phyloP scores from a whole-genome alignment of 1,140 invertebrate genomes.

The Zaprionus nigranus region DNA sequence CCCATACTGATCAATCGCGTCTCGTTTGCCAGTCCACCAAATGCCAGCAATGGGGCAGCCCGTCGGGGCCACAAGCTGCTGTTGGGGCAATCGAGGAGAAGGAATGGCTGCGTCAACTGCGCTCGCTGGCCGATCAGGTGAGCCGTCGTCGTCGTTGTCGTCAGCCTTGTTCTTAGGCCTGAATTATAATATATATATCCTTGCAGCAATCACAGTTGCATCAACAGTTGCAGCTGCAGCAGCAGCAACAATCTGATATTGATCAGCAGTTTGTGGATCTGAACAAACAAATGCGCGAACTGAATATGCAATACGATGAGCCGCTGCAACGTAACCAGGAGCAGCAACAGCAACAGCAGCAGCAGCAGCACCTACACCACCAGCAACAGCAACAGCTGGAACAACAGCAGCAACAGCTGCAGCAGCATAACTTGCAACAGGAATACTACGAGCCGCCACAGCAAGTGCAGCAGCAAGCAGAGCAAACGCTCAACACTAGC shows the following conservation, averaged over 20 bases:
- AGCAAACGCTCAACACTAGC: constrained; percentile 20
- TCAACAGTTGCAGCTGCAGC: constrained; percentile 32
- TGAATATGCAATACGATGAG: constrained; percentile 78
- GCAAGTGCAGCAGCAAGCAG: constrained; percentile 28
- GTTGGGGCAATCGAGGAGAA: constrained; percentile 81
- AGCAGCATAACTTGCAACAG: constrained; percentile 7
- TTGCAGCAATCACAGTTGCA: constrained; percentile 32
- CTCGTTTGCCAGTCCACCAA: constrained; percentile 70
- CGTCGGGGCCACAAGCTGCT: constrained; percentile 58
- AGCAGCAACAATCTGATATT: constrained; percentile 65
- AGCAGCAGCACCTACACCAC: constrained; percentile 2
- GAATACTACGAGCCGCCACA: constrained; percentile 62
- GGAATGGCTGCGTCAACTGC: constrained; percentile 86
- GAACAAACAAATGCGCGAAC: constrained; percentile 78
- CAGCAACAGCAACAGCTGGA: constrained; percentile 1
- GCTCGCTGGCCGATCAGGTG: constrained; percentile 77
- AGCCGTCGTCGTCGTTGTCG: background rate
- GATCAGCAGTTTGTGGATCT: constrained; percentile 82
- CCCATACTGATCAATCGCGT: constrained; percentile 85
- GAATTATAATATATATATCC: background rate
- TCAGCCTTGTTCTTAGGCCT: background rate
- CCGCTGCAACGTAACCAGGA: constrained; percentile 36
- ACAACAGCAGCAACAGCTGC: constrained; percentile 16
- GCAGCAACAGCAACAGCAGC: constrained; percentile 20
- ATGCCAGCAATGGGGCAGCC: constrained; percentile 63